Evolutionary conservation across 2,888 invertebrate species (phyloP).

Genomic region (Tachina lurida): DNA sequence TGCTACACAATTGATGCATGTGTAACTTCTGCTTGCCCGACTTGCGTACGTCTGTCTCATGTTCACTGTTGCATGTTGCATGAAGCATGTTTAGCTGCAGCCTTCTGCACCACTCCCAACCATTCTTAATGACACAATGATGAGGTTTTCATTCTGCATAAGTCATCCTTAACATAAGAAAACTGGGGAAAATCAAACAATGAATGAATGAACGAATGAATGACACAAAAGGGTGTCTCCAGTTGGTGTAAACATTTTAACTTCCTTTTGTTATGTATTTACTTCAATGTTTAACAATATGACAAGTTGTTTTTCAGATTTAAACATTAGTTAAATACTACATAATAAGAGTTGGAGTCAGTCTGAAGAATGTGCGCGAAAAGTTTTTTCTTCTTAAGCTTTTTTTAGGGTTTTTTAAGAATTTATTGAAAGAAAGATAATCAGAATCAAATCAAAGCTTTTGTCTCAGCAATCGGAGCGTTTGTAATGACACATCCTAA

Average conservation of each 20-base stretch:
- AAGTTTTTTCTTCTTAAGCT: not conserved
- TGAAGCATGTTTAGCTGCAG: conserved; percentile 3
- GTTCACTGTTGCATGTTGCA: conserved; percentile 34
- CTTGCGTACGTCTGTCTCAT: not conserved
- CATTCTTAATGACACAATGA: conserved; percentile 54
- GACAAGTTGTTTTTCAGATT: conserved; percentile 55
- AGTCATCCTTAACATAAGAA: conserved; percentile 32
- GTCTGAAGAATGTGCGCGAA: conserved; percentile 3
- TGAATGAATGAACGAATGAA: not conserved
- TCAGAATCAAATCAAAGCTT: no score
- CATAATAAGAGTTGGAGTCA: not conserved
- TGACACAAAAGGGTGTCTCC: conserved; percentile 47
- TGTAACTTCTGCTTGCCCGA: conserved; percentile 31
- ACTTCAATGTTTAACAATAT: conserved; percentile 57
- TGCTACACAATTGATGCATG: conserved; percentile 55
- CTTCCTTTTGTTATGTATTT: conserved; percentile 3
- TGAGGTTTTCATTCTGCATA: conserved; percentile 41
- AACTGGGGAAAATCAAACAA: not conserved
- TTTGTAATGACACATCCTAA: no score
- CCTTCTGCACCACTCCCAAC: conserved; percentile 23
- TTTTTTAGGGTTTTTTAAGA: no score
- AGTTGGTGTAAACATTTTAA: conserved; percentile 61
- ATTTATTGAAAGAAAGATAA: no score
- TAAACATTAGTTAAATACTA: conserved; percentile 30
- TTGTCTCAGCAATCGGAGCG: no score